These are phyloP conservation scores for Sesia apiformis DNA, from an alignment of 2,888 invertebrate genomes.

Conservation along the genomic window DNA sequence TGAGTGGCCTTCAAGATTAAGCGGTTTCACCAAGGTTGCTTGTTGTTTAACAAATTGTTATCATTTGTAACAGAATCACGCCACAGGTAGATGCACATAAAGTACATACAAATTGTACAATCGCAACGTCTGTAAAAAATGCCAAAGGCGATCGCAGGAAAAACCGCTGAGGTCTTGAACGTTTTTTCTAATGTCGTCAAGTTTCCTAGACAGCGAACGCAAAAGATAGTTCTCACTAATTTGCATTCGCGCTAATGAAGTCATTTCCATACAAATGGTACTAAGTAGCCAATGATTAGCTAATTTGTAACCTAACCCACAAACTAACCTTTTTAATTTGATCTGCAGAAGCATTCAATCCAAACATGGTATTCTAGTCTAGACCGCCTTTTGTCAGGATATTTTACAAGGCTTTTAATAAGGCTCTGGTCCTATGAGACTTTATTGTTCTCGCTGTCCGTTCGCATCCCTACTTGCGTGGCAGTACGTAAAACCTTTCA, in stretches of 20 bases:
- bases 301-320: not conserved
- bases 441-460: constrained; percentile 43
- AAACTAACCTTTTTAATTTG: not conserved
- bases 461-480: constrained; percentile 18
- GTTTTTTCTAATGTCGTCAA: too few species aligned
- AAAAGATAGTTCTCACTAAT: too few species aligned
- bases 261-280: not conserved
- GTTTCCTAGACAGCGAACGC: too few species aligned
- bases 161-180: too few species aligned
- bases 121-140: too few species aligned
- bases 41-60: constrained; percentile 15
- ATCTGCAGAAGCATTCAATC: constrained; percentile 27
- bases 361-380: constrained; percentile 39
- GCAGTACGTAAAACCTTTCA: too few species aligned
- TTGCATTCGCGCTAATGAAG: not conserved
- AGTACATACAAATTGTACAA: not conserved
- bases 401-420: constrained; percentile 47
- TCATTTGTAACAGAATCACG: constrained; percentile 5
- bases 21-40: constrained; percentile 14
- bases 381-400: constrained; percentile 37
- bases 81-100: not conserved
- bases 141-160: too few species aligned
- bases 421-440: constrained; percentile 30
- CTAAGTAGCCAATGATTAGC: not conserved
- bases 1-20: constrained; percentile 10